Conservation (phyloP, 2,888 invertebrate genomes). For the Nomada goodeniana region DNA sequence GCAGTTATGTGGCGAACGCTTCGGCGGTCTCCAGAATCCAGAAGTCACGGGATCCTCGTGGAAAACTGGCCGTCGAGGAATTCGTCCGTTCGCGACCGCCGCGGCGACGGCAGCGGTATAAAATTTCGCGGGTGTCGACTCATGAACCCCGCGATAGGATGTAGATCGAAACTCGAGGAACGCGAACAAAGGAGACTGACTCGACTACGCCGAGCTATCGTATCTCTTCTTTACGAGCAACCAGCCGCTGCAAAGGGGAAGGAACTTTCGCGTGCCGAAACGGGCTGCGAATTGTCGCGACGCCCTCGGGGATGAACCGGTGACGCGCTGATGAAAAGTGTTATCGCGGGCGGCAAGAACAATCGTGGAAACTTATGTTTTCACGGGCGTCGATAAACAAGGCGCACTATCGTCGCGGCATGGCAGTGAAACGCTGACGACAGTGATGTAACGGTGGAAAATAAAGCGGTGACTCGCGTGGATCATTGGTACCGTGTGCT, state of each 20-base stretch:
- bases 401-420: constrained; percentile 24
- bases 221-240: background rate
- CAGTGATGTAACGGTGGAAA: constrained; percentile 75
- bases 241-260: background rate
- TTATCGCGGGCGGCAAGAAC: background rate
- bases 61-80: background rate
- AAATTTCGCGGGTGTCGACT: too few relatives aligned
- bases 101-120: too few relatives aligned
- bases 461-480: constrained; percentile 74
- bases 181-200: too few relatives aligned
- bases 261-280: background rate
- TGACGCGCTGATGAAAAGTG: background rate
- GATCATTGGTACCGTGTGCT: constrained; percentile 73
- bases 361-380: constrained; percentile 18
- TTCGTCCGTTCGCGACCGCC: too few relatives aligned
- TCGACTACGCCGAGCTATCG: too few relatives aligned
- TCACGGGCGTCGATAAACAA: constrained; percentile 42
- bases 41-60: background rate
- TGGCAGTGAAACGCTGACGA: constrained; percentile 58
- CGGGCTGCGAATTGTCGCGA: background rate
- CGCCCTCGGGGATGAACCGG: background rate
- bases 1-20: constrained; percentile 48
- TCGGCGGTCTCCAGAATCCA: constrained; percentile 36
- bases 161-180: too few relatives aligned
- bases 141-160: too few relatives aligned